These are phyloP conservation scores for Drosophila lacertosa DNA, from an alignment of 1,140 invertebrate genomes.

Conservation along the genomic window DNA sequence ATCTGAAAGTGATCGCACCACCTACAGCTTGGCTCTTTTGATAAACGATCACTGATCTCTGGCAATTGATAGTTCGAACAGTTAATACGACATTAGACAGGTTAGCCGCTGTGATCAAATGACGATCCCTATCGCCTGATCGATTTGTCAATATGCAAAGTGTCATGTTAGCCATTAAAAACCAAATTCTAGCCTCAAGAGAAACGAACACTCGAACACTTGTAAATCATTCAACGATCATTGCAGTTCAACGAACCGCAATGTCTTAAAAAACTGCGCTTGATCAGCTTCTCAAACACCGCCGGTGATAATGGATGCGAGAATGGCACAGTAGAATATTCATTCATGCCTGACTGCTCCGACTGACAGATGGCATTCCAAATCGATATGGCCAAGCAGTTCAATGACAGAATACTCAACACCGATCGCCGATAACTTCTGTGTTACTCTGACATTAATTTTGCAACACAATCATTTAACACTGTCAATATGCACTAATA, in stretches of 20 bases:
- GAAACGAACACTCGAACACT: conserved; percentile 48
- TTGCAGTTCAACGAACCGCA: conserved; percentile 58
- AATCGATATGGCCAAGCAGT: conserved; percentile 50
- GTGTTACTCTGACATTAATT: conserved; percentile 62
- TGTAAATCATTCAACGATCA: conserved; percentile 44
- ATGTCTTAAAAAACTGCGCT: conserved; percentile 29
- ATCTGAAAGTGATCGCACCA: conserved; percentile 22
- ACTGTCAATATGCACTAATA: conserved; percentile 44
- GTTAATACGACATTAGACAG: conserved; percentile 32
- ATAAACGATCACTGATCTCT: conserved; percentile 32
- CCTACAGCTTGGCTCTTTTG: conserved; percentile 7
- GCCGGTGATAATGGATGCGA: conserved; percentile 20
- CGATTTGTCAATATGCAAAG: conserved; percentile 29
- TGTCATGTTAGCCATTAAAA: conserved; percentile 18
- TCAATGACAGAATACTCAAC: conserved; percentile 71
- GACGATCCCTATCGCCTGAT: conserved; percentile 13
- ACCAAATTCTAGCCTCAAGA: conserved; percentile 33
- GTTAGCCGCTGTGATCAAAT: conserved; percentile 34
- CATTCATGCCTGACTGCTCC: conserved; percentile 45
- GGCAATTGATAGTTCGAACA: conserved; percentile 31
- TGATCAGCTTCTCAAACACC: conserved; percentile 4
- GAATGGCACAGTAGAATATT: conserved; percentile 24
- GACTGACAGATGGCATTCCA: conserved; percentile 47
- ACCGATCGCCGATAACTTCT: conserved; percentile 60
- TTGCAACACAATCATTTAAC: conserved; percentile 58